phyloP scores from a whole-genome alignment of 2,113 vertebrate genomes.

The Puffinus mauretanicus region DNA sequence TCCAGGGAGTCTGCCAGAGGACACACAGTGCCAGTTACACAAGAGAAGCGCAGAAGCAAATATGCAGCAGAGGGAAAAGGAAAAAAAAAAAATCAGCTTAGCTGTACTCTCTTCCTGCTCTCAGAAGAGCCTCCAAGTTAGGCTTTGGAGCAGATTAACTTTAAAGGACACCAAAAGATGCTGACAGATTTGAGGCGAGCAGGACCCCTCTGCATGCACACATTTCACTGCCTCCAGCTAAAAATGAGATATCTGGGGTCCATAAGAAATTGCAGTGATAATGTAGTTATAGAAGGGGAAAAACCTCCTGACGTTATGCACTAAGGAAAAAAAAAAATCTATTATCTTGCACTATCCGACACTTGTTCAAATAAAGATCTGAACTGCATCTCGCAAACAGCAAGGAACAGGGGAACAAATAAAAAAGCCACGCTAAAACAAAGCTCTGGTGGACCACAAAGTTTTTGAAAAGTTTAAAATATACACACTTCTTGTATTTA shows the following conservation, averaged over 20 bases:
- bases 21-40: slow-evolving; percentile 53
- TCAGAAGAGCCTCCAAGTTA: not conserved
- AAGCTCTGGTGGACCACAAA: not conserved
- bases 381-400: not conserved
- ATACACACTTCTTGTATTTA: not conserved
- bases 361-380: not conserved
- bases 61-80: not conserved
- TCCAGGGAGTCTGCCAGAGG: slow-evolving; percentile 60
- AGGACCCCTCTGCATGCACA: not conserved
- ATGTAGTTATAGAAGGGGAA: not conserved
- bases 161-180: not conserved
- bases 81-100: not conserved
- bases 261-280: not conserved
- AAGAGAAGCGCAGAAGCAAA: slow-evolving; percentile 40
- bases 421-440: not conserved
- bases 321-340: not conserved
- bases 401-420: not conserved
- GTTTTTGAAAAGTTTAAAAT: slow-evolving; percentile 17
- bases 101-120: not conserved
- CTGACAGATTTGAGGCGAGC: not conserved
- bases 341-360: too few relatives aligned
- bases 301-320: not conserved
- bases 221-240: not conserved
- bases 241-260: not conserved
- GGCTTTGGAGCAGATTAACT: not conserved